A percentile compares a stretch with the other conserved stretches of the same genome.
Evolutionary conservation across 2,888 invertebrate genomes (phyloP).

Genomic region (Epirrhoe alternata): DNA sequence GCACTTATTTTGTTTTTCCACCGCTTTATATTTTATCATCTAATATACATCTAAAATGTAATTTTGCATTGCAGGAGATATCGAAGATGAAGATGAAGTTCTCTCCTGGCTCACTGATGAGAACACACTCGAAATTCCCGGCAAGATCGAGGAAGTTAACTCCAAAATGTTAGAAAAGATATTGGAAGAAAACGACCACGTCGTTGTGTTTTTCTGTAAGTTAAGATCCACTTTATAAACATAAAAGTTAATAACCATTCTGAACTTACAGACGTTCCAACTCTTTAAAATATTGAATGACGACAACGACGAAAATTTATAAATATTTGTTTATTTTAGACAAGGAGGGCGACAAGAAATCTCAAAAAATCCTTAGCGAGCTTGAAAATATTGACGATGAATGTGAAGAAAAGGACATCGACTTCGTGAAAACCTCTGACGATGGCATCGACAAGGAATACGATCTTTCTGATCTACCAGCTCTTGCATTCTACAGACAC

Average conservation of each 20-base stretch:
- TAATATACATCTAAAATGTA: not conserved
- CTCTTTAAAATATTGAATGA: too few relatives aligned
- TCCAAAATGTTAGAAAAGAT: slow-evolving; percentile 95
- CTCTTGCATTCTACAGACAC: slow-evolving; percentile 94
- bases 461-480: slow-evolving; percentile 91
- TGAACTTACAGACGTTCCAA: too few relatives aligned
- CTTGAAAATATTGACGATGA: slow-evolving; percentile 97
- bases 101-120: slow-evolving; percentile 96
- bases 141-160: slow-evolving; percentile 97
- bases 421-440: slow-evolving; percentile 96
- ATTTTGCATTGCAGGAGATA: slow-evolving; percentile 85
- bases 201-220: slow-evolving; percentile 97
- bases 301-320: too few relatives aligned
- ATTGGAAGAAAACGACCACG: slow-evolving; percentile 93
- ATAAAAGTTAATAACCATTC: not conserved
- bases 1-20: not conserved
- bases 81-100: slow-evolving; percentile 96
- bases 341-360: slow-evolving; percentile 95
- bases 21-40: not conserved
- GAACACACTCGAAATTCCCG: slow-evolving; percentile 95
- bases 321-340: slow-evolving; percentile 79
- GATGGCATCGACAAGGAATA: slow-evolving; percentile 95
- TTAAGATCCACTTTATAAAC: slow-evolving; percentile 5
- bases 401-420: slow-evolving; percentile 95
- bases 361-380: slow-evolving; percentile 94